phyloP scores from a whole-genome alignment of 2,113 vertebrate genomes.

The Lepus timidus region DNA sequence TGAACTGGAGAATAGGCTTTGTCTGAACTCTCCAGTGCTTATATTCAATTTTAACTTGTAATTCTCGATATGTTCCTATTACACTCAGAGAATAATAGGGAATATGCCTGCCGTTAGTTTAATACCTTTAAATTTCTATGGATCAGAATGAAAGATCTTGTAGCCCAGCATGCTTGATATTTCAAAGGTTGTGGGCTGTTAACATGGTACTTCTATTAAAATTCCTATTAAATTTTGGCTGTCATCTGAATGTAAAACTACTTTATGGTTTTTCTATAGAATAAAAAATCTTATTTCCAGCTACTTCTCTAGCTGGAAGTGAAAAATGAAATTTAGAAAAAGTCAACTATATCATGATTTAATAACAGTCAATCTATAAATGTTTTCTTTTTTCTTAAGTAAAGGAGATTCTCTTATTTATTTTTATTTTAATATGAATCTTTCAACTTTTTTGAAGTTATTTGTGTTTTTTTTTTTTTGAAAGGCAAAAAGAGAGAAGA shows the following conservation, averaged over 20 bases:
- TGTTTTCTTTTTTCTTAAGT: neutral
- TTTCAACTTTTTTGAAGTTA: too few species aligned
- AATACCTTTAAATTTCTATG: slow-evolving; percentile 69
- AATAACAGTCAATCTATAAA: slow-evolving; percentile 15
- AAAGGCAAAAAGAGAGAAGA: too few species aligned
- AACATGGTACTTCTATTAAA: slow-evolving; percentile 73
- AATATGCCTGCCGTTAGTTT: slow-evolving; percentile 66
- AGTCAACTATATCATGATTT: neutral
- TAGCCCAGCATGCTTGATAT: slow-evolving; percentile 53
- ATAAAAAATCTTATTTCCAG: slow-evolving; percentile 64
- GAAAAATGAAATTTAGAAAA: slow-evolving; percentile 48
- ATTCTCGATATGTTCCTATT: slow-evolving; percentile 81
- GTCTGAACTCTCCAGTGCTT: slow-evolving; percentile 61
- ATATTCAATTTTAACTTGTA: slow-evolving; percentile 80
- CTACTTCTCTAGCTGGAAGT: slow-evolving; percentile 43
- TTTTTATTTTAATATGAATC: too few species aligned
- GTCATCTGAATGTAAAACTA: slow-evolving; percentile 62
- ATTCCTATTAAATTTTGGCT: slow-evolving; percentile 64
- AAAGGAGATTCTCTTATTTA: too few species aligned
- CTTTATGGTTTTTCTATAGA: slow-evolving; percentile 67
- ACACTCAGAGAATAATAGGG: slow-evolving; percentile 74
- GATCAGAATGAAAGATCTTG: slow-evolving; percentile 56
- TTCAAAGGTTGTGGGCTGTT: slow-evolving; percentile 70
- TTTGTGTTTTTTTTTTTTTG: too few species aligned
- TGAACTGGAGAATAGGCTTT: slow-evolving; percentile 64